Evolutionary conservation across 2,797 vertebrate genomes (phyloP).

Genomic region (Pristis pectinata): DNA sequence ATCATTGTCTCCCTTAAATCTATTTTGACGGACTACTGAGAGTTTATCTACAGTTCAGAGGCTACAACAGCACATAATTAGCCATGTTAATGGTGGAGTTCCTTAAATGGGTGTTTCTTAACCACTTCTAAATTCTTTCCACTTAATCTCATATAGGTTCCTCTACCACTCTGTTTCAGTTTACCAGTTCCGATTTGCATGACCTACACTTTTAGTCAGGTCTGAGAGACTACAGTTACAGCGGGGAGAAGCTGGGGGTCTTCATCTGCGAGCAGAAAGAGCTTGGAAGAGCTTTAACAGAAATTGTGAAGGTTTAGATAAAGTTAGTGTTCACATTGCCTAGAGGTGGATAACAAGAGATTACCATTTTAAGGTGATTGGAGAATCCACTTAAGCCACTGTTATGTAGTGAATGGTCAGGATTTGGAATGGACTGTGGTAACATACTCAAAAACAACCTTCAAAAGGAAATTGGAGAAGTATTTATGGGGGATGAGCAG

Average conservation of each 20-base stretch:
- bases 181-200: background rate
- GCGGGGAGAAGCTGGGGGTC: background rate
- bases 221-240: background rate
- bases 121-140: background rate
- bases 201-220: background rate
- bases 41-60: background rate
- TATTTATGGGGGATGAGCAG: no score
- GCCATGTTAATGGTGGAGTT: background rate
- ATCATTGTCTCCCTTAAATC: background rate
- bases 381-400: background rate
- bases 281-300: background rate
- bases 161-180: background rate
- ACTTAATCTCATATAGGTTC: background rate
- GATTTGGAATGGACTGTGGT: background rate
- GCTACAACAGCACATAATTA: background rate
- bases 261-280: background rate
- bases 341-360: background rate
- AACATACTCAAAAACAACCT: no score
- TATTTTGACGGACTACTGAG: background rate
- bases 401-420: background rate
- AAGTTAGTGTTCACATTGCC: background rate
- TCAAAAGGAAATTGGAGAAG: no score
- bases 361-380: background rate
- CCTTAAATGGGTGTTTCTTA: background rate
- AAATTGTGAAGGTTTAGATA: background rate